Conservation (phyloP, 2,888 invertebrate species). For the Epistrophe eligans region DNA sequence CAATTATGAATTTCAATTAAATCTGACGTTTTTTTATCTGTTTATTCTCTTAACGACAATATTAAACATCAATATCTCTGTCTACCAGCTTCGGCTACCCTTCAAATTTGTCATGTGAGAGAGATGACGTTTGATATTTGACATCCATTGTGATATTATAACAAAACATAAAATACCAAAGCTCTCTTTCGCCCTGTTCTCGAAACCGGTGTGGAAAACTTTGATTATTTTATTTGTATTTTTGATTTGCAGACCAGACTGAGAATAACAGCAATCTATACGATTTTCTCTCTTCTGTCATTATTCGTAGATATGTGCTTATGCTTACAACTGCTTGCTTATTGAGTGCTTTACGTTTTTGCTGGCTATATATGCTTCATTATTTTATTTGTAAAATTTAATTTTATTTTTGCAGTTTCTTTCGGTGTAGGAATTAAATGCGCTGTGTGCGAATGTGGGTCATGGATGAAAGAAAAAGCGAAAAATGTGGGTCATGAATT, state of each 20-base stretch:
- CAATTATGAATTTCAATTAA: conserved; percentile 19
- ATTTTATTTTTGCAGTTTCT: conserved; percentile 30
- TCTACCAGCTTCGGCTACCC: not conserved
- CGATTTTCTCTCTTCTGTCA: not conserved
- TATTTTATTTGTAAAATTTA: not conserved
- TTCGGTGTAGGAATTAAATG: conserved; percentile 67
- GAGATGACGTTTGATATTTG: conserved; percentile 26
- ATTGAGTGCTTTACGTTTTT: too few relatives aligned
- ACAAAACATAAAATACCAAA: not conserved
- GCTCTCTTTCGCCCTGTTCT: not conserved
- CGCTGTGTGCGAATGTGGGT: conserved; percentile 65
- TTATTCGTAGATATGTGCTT: not conserved
- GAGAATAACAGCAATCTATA: not conserved
- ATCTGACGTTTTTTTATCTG: conserved; percentile 9
- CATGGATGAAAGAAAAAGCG: conserved; percentile 76
- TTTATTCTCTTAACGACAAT: conserved; percentile 20
- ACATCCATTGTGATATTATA: conserved; percentile 2
- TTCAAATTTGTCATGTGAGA: conserved; percentile 48
- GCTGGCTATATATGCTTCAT: not conserved
- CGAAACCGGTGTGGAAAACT: not conserved
- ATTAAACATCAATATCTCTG: not conserved
- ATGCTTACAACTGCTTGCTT: not conserved
- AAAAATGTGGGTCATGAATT: conserved; percentile 76
- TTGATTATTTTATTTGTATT: not conserved
- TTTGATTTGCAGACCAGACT: not conserved